Base-by-base conservation (phyloP, 2,113 vertebrate genomes). In the Lycaon pictus region DNA sequence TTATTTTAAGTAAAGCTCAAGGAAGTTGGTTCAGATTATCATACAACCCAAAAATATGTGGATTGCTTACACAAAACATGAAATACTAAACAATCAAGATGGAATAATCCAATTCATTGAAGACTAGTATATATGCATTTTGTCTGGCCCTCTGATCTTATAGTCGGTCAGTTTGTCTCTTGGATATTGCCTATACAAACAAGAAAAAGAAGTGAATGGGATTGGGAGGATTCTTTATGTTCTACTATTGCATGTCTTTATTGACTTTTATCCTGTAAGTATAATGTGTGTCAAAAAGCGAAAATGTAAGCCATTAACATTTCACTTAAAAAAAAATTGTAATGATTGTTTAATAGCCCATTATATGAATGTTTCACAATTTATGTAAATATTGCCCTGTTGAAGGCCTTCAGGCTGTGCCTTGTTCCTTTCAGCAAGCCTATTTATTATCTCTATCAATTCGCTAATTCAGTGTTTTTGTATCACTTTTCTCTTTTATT, bases 1-100 rank as follows among this genome's bases (percentile, higher is more conserved):
- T 65, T 29, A 58, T 72, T 97, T 77, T 95, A 29, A 96, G 7
- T 11, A 65, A n/a, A 85, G 3, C 17, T 72, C 72, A 95, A 51
- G 48, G n/a, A 37, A 82, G 5, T 3, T 72, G 58, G 27, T 19
- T 88, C 12, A 86, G 6, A 71, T 58, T 6, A 51, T 51, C 32
- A 22, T 10, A 83, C 32, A 82, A 32, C 7, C 2, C 2, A 71
- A 55, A 94, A 79, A 17, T 60, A 1, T 85, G 3, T 63, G 29
- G 5, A 76, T 48, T 91, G 13, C 63, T 69, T 43, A 79, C 7
- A 62, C 2, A 76, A 37, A 88, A 81, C 19, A 35, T 27, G 37
- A 58, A 79, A 17, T 58, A 4, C n/a, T 37, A 71, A 94, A 56
- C 16, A 62, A 12, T 29, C 1, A 43, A 6, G 35, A 15, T 27